Percentiles rank a stretch among this genome's conserved stretches.
These are phyloP conservation scores for Hyalella azteca DNA, from an alignment of 2,888 invertebrate genomes.

Conservation along the genomic window DNA sequence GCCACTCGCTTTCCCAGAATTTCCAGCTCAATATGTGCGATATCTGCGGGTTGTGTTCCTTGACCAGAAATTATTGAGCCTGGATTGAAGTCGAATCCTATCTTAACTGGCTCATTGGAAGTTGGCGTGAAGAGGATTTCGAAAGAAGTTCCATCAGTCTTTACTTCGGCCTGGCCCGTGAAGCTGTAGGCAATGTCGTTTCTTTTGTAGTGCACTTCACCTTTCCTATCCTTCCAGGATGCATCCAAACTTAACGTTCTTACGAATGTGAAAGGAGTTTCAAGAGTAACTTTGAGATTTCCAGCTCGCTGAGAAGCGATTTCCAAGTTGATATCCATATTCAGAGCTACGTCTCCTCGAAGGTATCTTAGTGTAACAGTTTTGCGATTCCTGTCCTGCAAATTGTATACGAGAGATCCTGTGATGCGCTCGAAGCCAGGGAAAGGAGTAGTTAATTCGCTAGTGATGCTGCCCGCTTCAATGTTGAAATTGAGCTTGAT, in stretches of 20 bases:
- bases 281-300: conserved; percentile 40
- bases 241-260: conserved; percentile 43
- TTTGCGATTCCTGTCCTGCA: conserved; percentile 35
- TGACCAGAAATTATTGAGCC: conserved; percentile 2
- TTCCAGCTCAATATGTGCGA: conserved; percentile 43
- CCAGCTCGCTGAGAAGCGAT: conserved; percentile 38
- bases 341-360: conserved; percentile 39
- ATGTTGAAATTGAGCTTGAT: conserved; percentile 37
- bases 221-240: conserved; percentile 43
- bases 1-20: conserved; percentile 27
- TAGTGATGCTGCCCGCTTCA: conserved; percentile 9
- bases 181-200: conserved; percentile 46
- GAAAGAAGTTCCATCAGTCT: conserved; percentile 44
- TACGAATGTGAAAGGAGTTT: conserved; percentile 49
- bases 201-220: conserved; percentile 43
- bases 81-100: conserved; percentile 44
- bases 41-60: conserved; percentile 13
- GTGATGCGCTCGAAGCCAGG: conserved; percentile 42
- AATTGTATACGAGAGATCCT: conserved; percentile 38
- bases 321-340: conserved; percentile 42
- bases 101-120: conserved; percentile 41
- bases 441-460: conserved; percentile 45
- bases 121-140: conserved; percentile 46
- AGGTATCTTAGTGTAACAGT: conserved; percentile 41
- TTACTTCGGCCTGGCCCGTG: conserved; percentile 46